Conservation (phyloP, 2,113 vertebrate species). For the Percina caprodes region DNA sequence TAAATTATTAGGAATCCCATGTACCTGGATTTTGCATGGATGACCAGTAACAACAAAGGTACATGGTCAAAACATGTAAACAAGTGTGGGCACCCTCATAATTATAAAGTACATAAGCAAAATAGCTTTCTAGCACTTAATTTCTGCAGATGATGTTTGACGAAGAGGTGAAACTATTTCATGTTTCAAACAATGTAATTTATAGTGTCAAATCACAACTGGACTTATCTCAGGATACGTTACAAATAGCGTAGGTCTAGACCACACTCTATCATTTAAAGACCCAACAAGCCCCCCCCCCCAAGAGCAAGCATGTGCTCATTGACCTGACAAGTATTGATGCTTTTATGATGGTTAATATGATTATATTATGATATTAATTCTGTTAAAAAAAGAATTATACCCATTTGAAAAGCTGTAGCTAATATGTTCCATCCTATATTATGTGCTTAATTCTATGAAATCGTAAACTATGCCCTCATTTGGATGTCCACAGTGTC, state of each 20-base stretch:
- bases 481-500: not conserved
- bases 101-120: not conserved
- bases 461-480: not conserved
- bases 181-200: too few species aligned
- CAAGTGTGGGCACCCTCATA: not conserved
- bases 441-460: not conserved
- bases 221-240: too few species aligned
- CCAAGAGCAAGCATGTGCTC: not conserved
- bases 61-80: not conserved
- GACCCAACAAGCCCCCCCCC: too few species aligned
- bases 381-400: not conserved
- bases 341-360: not conserved
- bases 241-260: too few species aligned
- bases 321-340: not conserved
- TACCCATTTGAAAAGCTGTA: not conserved
- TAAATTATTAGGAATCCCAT: not conserved
- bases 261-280: too few species aligned
- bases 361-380: too few species aligned
- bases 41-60: not conserved
- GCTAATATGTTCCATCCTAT: not conserved
- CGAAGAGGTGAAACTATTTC: not conserved
- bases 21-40: not conserved
- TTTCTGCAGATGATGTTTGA: conserved; percentile 2
- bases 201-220: too few species aligned
- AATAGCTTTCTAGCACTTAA: not conserved